A percentile compares a stretch with the other conserved stretches of the same genome.
phyloP scores from a whole-genome alignment of 1,140 invertebrate species.

The Temnothorax curvispinosus region DNA sequence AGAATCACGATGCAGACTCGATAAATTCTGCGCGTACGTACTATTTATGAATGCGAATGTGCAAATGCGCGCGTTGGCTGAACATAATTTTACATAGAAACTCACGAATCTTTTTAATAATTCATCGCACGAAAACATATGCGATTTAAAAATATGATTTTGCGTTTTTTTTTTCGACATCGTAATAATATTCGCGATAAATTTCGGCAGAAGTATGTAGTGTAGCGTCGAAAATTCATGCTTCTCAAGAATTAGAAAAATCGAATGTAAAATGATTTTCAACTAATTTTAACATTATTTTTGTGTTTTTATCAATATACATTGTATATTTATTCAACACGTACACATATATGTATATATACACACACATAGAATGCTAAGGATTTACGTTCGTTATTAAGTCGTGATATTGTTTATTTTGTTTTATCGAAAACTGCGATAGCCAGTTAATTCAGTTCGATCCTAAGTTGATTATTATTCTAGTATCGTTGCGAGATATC shows the following conservation, averaged over 20 bases:
- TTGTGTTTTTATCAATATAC: too few species aligned
- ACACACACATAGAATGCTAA: neutral
- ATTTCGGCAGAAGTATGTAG: neutral
- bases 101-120: neutral
- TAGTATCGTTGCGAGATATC: constrained; percentile 6
- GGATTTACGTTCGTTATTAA: neutral
- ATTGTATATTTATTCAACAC: neutral
- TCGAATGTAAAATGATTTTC: neutral
- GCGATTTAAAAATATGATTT: constrained; percentile 27
- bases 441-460: neutral
- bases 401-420: neutral
- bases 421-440: neutral
- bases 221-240: neutral
- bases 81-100: constrained; percentile 63
- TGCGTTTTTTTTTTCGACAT: neutral
- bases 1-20: constrained; percentile 77
- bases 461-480: constrained; percentile 38
- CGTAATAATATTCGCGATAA: neutral
- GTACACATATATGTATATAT: too few species aligned
- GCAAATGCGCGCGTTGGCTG: constrained; percentile 4
- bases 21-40: constrained; percentile 70
- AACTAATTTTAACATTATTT: neutral
- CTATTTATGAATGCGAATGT: constrained; percentile 31
- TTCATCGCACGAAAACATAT: neutral
- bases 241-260: neutral